Conservation (phyloP, 2,888 invertebrate species). For the Meganola albula region DNA sequence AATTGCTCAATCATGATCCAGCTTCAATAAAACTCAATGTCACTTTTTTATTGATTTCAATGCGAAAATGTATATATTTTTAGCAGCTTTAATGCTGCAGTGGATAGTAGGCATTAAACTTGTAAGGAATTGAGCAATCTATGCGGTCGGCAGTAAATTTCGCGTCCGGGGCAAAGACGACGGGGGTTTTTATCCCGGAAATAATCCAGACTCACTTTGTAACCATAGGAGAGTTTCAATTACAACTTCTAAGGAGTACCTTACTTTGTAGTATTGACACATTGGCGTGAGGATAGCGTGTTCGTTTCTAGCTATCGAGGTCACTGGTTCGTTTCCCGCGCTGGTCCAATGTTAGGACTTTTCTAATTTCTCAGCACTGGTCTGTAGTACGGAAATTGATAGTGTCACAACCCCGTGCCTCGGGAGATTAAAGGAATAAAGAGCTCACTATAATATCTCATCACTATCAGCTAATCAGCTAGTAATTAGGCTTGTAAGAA, state of each 20-base stretch:
- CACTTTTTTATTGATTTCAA: background rate
- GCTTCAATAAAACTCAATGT: too few species aligned
- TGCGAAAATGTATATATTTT: too few species aligned
- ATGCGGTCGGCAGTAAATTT: slow-evolving; percentile 44
- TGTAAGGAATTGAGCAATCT: slow-evolving; percentile 45
- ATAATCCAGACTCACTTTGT: slow-evolving; percentile 28
- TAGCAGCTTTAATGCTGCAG: background rate
- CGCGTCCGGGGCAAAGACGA: slow-evolving; percentile 30
- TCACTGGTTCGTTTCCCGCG: background rate
- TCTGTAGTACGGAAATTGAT: too few species aligned
- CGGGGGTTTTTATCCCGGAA: slow-evolving; percentile 35
- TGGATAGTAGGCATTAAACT: slow-evolving; percentile 15
- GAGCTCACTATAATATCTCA: too few species aligned
- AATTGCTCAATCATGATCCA: too few species aligned
- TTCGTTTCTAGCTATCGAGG: too few species aligned
- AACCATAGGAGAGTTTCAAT: slow-evolving; percentile 6
- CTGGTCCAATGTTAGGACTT: background rate
- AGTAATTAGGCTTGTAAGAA: too few species aligned
- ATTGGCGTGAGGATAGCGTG: background rate
- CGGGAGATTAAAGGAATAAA: too few species aligned
- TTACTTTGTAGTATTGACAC: background rate
- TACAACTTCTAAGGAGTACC: too few species aligned
- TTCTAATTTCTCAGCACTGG: background rate
- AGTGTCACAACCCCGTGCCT: too few species aligned
- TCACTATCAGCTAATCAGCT: too few species aligned